Percentiles rank a stretch among this genome's conserved stretches.
phyloP scores from a whole-genome alignment of 2,888 invertebrate genomes.

The Oxystoma pomonae region DNA sequence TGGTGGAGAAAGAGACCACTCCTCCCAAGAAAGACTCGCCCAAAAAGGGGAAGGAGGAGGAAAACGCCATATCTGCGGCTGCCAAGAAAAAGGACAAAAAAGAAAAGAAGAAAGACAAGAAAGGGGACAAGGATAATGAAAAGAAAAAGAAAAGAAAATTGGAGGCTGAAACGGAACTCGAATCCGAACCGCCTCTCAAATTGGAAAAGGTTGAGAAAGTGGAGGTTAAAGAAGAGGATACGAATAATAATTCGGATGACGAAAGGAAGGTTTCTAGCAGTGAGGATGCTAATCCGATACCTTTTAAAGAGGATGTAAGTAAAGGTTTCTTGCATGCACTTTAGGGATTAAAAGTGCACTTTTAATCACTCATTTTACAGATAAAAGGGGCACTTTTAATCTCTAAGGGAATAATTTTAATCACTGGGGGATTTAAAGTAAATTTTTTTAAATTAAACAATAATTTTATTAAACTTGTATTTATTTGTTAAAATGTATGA shows the following conservation, averaged over 20 bases:
- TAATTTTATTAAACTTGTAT: too few species aligned
- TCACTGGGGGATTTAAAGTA: too few species aligned
- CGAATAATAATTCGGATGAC: constrained; percentile 40
- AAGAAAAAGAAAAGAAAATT: constrained; percentile 63
- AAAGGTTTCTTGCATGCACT: too few species aligned
- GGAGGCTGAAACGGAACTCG: constrained; percentile 29
- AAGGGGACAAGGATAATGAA: constrained; percentile 51
- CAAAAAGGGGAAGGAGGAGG: constrained; percentile 34
- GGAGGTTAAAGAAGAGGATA: constrained; percentile 35
- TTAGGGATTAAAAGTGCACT: too few species aligned
- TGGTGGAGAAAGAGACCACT: constrained; percentile 19
- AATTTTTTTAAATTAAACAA: too few species aligned
- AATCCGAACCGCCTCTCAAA: constrained; percentile 53
- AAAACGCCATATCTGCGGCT: constrained; percentile 46
- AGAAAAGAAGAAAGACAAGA: constrained; percentile 44
- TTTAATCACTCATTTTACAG: too few species aligned
- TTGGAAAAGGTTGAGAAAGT: constrained; percentile 25
- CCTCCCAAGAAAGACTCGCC: constrained; percentile 15
- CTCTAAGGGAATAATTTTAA: too few species aligned
- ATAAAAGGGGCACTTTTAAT: too few species aligned
- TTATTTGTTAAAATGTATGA: too few species aligned
- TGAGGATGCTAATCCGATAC: constrained; percentile 30
- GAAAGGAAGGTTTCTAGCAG: constrained; percentile 33
- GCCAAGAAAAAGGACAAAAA: constrained; percentile 55
- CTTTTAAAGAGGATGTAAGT: constrained; percentile 30